Evolutionary conservation across 2,888 invertebrate genomes (phyloP).

Genomic region (Mesorhabditis spiculigera): DNA sequence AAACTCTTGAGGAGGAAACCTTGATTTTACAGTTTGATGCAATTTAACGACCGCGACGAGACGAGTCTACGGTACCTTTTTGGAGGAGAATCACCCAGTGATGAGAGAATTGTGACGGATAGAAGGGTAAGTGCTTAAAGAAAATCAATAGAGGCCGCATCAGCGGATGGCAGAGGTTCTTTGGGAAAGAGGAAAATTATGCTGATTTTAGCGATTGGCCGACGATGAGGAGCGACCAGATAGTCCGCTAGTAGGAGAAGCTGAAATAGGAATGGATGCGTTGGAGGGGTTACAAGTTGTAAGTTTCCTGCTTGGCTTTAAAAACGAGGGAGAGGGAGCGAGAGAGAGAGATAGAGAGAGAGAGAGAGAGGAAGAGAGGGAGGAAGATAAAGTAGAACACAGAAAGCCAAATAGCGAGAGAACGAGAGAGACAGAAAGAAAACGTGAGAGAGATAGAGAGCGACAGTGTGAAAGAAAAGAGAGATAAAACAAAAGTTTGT

Average conservation of each 20-base stretch:
- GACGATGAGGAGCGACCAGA: neutral
- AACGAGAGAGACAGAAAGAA: neutral
- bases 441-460: neutral
- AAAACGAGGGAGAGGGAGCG: too few species aligned
- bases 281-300: neutral
- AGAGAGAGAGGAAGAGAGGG: too few species aligned
- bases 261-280: neutral
- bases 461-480: neutral
- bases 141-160: too few species aligned
- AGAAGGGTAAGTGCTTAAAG: too few species aligned
- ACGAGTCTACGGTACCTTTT: neutral
- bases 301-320: too few species aligned
- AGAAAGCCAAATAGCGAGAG: too few species aligned
- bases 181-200: too few species aligned
- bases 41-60: constrained; percentile 1
- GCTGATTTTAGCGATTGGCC: neutral
- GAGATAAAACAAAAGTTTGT: neutral
- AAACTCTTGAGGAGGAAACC: neutral
- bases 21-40: neutral
- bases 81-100: neutral
- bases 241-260: neutral
- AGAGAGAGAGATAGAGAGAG: neutral
- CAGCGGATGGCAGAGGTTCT: too few species aligned
- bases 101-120: neutral
- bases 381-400: too few species aligned